These are phyloP conservation scores for Drosophila prostipennis DNA, from an alignment of 2,888 invertebrate genomes.

Conservation along the genomic window DNA sequence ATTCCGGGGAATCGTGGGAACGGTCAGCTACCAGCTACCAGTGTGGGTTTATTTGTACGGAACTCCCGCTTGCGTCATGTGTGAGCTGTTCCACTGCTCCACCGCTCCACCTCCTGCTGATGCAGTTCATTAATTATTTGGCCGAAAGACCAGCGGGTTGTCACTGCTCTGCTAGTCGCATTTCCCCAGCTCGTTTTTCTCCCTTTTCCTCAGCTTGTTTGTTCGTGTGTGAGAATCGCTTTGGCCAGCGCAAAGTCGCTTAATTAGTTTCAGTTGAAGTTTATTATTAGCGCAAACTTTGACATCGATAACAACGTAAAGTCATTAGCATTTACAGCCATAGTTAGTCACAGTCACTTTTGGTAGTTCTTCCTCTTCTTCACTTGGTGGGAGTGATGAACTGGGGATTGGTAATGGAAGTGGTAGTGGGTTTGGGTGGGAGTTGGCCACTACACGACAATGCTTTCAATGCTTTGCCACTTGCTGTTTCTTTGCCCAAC, in stretches of 20 bases:
- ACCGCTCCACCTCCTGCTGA: constrained; percentile 40
- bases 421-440: not conserved
- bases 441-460: constrained; percentile 60
- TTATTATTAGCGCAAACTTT: constrained; percentile 75
- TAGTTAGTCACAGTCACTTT: constrained; percentile 40
- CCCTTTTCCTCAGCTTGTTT: not conserved
- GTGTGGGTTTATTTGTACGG: constrained; percentile 30
- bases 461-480: constrained; percentile 60
- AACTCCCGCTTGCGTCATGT: constrained; percentile 68
- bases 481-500: constrained; percentile 43
- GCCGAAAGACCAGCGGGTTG: constrained; percentile 48
- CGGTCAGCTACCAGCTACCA: too few relatives aligned
- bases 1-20: constrained; percentile 33
- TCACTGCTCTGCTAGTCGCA: constrained; percentile 19
- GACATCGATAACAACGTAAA: constrained; percentile 78
- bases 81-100: constrained; percentile 22
- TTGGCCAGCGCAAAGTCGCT: constrained; percentile 62
- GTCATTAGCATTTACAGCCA: constrained; percentile 67
- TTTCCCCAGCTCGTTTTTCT: constrained; percentile 10
- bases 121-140: constrained; percentile 77
- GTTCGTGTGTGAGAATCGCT: constrained; percentile 42
- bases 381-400: not conserved
- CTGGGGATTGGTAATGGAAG: not conserved
- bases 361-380: constrained; percentile 10
- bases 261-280: constrained; percentile 73